Base-by-base conservation (phyloP, 1,140 invertebrate species). In the Bradysia coprophila region DNA sequence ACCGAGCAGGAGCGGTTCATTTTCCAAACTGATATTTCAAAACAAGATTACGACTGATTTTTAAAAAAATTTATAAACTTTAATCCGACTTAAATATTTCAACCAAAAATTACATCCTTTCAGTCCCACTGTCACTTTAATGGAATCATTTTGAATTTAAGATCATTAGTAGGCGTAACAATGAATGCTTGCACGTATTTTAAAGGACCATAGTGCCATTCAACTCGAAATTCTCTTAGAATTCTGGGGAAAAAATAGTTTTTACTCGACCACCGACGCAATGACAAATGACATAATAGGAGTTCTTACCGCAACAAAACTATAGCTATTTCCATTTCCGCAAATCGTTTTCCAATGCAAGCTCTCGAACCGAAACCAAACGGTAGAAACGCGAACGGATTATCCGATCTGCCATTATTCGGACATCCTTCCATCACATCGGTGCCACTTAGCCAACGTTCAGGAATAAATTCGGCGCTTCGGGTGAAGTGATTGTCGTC, bases 391-490 rank as follows among this genome's bases (percentile, higher is more conserved):
- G 71, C 59, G 45, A 71, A 78, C 0, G 73, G 73, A 59, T 76
- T 63, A 23, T 56, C 59, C n/a, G n/a, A n/a, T n/a, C n/a, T n/a
- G 10, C 54, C 47, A 44, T 63, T 62, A 3, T 59, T 49, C 13
- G 51, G 46, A 37, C 45, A 49, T 47, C 46, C 47, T 41, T 50
- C 46, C 16, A 16, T 21, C 4, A 18, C 16, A 8, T 45, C 40
- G 1, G 37, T 8, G 3, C 20, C 21, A 40, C 68, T 67, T 3
- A 85, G 46, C 81, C 81, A 87, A 45, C 83, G 63, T 52, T 88
- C 82, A 1, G 84, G 83, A 23, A 75, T 54, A 50, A 84, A 89
- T 40, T 66, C 55, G 41, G 76, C 45, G 1, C 84, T 71, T 6
- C 71, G 56, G 1, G 68, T 51, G 53, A 86, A 88, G 57, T 84